Percentiles rank a stretch among this genome's conserved stretches.
Evolutionary conservation across 2,888 invertebrate species (phyloP).

Genomic region (Orchesellides sinensis): DNA sequence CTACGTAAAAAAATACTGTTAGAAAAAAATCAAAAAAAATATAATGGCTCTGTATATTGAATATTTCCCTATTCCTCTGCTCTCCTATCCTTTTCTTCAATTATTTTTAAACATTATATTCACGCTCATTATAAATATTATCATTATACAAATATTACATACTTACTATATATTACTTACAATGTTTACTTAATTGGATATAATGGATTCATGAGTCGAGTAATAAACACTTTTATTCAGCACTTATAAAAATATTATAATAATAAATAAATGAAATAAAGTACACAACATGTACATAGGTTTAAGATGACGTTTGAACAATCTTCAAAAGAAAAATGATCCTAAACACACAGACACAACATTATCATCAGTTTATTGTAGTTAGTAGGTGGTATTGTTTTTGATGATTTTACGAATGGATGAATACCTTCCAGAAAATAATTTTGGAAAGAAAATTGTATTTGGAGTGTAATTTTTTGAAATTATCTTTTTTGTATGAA

Average conservation of each 20-base stretch:
- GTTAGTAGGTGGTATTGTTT: too few species aligned
- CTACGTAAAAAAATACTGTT: background rate
- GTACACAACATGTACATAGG: background rate
- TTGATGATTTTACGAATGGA: too few species aligned
- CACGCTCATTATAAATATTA: background rate
- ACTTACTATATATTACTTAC: background rate
- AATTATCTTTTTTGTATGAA: too few species aligned
- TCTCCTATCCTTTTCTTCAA: background rate
- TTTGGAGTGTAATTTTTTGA: too few species aligned
- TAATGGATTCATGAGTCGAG: background rate
- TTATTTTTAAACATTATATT: background rate
- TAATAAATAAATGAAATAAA: background rate
- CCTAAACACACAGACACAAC: too few species aligned
- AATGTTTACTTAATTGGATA: background rate
- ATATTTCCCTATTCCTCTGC: background rate
- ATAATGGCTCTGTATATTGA: background rate
- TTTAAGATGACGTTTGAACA: too few species aligned
- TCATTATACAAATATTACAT: too few species aligned
- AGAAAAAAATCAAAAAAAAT: slow-evolving; percentile 6
- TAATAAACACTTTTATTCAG: background rate
- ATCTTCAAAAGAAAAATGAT: too few species aligned
- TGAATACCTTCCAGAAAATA: too few species aligned
- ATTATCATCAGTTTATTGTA: too few species aligned
- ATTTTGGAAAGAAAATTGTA: too few species aligned
- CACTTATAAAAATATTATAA: background rate